Percentiles rank a stretch among this genome's conserved stretches.
phyloP scores from a whole-genome alignment of 2,797 vertebrate genomes.

The Cossypha dichroa region DNA sequence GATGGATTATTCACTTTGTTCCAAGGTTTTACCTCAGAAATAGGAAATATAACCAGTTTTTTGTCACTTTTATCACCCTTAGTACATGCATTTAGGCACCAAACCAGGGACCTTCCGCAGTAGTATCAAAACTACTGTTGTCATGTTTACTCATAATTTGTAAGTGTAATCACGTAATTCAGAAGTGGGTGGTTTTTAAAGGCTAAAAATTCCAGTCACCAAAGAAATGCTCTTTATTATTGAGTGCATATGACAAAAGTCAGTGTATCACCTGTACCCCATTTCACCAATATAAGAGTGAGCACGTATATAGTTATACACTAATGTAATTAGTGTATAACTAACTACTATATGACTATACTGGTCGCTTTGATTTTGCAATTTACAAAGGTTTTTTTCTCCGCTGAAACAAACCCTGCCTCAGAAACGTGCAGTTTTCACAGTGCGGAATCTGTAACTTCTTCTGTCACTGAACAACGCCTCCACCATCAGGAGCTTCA shows the following conservation, averaged over 20 bases:
- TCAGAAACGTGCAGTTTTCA: neutral
- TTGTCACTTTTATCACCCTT: neutral
- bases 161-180: neutral
- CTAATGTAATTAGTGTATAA: no score
- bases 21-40: neutral
- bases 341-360: no score
- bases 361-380: neutral
- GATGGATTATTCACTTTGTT: rapidly evolving
- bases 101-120: neutral
- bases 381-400: neutral
- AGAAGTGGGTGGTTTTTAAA: neutral
- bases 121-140: neutral
- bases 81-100: neutral
- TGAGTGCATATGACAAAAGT: rapidly evolving
- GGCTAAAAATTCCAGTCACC: neutral
- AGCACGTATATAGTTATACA: neutral
- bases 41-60: neutral
- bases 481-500: neutral
- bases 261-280: neutral
- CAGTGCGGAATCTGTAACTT: neutral
- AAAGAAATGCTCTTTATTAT: neutral
- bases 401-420: neutral
- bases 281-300: neutral
- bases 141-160: neutral
- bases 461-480: neutral